phyloP scores from a whole-genome alignment of 2,797 vertebrate genomes.

The Cossypha dichroa region DNA sequence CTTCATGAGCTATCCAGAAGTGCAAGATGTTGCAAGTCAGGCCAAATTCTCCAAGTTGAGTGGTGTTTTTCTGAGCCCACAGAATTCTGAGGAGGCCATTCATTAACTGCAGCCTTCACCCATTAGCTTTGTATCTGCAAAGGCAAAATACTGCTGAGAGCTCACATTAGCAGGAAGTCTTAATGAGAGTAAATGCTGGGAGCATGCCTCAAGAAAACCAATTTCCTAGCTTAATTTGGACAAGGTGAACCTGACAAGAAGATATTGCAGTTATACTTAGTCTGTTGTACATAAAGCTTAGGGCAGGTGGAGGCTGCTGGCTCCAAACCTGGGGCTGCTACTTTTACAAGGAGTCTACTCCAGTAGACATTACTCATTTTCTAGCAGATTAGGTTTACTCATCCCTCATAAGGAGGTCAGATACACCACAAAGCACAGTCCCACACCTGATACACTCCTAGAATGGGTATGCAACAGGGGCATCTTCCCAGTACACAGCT shows the following conservation, averaged over 20 bases:
- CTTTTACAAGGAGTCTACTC: background rate
- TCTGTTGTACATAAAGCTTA: background rate
- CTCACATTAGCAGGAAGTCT: constrained; percentile 14
- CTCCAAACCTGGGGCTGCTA: background rate
- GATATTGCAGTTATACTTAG: background rate
- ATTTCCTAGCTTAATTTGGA: constrained; percentile 20
- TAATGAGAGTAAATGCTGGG: constrained; percentile 34
- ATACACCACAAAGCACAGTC: background rate
- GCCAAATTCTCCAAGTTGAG: background rate
- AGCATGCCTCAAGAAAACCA: background rate
- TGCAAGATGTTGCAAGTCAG: background rate
- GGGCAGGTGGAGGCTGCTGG: background rate
- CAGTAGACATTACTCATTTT: background rate
- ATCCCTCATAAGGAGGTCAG: background rate
- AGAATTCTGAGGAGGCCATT: background rate
- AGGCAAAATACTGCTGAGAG: constrained; percentile 27
- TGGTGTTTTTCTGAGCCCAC: background rate
- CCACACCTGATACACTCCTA: background rate
- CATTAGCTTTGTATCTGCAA: background rate
- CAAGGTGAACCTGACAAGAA: constrained; percentile 30
- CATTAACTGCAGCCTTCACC: background rate
- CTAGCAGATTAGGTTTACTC: background rate
- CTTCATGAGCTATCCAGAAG: background rate
- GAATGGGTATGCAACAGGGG: background rate
- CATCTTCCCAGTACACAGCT: background rate